Conservation (phyloP, 2,888 invertebrate species). For the Baccha elongata region DNA sequence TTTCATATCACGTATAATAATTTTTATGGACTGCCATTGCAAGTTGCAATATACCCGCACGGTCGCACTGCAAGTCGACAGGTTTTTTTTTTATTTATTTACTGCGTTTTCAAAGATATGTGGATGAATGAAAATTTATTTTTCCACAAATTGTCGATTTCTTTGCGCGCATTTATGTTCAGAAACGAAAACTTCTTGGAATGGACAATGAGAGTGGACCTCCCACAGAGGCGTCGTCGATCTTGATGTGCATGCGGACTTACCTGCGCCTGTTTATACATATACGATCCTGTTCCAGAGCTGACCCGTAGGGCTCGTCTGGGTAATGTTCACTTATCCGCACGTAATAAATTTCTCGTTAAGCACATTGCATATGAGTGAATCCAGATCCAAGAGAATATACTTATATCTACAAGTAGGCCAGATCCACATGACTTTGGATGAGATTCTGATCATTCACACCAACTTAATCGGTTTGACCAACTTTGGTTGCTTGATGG, state of each 20-base stretch:
- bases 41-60: slow-evolving; percentile 27
- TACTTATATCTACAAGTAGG: slow-evolving; percentile 48
- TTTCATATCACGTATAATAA: slow-evolving; percentile 69
- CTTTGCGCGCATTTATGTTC: slow-evolving; percentile 14
- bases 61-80: slow-evolving; percentile 12
- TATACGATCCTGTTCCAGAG: slow-evolving; percentile 39
- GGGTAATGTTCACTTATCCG: slow-evolving; percentile 61
- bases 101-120: slow-evolving; percentile 12
- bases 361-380: slow-evolving; percentile 24
- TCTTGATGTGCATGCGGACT: slow-evolving; percentile 16
- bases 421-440: slow-evolving; percentile 31
- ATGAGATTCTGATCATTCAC: slow-evolving; percentile 35
- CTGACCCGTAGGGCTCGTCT: slow-evolving; percentile 54
- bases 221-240: slow-evolving; percentile 64
- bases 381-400: slow-evolving; percentile 14
- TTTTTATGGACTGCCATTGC: slow-evolving; percentile 32
- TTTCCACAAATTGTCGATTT: slow-evolving; percentile 48
- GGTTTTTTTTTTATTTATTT: slow-evolving; percentile 28
- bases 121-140: slow-evolving; percentile 53
- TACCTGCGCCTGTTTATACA: slow-evolving; percentile 42
- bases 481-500: slow-evolving; percentile 36
- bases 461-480: slow-evolving; percentile 24
- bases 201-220: slow-evolving; percentile 55
- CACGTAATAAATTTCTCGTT: slow-evolving; percentile 65
- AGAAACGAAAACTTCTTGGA: slow-evolving; percentile 19